A percentile compares a stretch with the other conserved stretches of the same genome.
Conservation (phyloP, 1,140 invertebrate species). For the Papilio glaucus region DNA sequence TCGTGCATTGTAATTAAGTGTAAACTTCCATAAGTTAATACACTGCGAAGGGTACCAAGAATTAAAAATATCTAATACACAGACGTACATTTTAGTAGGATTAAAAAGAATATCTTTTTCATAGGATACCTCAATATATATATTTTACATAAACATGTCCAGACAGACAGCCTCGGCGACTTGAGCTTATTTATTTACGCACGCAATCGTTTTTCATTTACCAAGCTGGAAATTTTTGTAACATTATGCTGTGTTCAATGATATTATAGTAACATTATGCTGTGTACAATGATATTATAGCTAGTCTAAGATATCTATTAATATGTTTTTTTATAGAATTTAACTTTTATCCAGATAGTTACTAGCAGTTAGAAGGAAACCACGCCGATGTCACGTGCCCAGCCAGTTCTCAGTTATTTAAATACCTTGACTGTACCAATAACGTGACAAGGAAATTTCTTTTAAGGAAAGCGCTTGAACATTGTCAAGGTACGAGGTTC, state of each 20-base stretch:
- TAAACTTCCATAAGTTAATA: neutral
- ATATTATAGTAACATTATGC: too few relatives aligned
- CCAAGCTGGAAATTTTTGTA: too few relatives aligned
- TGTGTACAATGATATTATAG: too few relatives aligned
- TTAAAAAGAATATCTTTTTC: too few relatives aligned
- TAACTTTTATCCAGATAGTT: neutral
- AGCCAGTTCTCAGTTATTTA: neutral
- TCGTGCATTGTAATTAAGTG: neutral
- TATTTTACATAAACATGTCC: too few relatives aligned
- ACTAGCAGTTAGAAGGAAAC: neutral
- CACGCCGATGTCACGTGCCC: neutral
- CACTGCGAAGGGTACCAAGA: neutral
- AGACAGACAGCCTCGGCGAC: too few relatives aligned
- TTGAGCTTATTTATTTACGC: too few relatives aligned
- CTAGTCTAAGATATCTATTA: too few relatives aligned
- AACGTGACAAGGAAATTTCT: neutral
- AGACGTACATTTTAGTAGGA: too few relatives aligned
- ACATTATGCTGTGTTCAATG: too few relatives aligned
- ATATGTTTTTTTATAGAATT: neutral
- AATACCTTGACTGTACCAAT: neutral
- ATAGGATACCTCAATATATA: too few relatives aligned
- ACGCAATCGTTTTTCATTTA: too few relatives aligned
- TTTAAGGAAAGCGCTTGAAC: neutral
- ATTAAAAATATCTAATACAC: constrained; percentile 8
- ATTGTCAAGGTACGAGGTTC: neutral